phyloP scores from a whole-genome alignment of 1,140 invertebrate species.

The Drosophila punjabiensis region DNA sequence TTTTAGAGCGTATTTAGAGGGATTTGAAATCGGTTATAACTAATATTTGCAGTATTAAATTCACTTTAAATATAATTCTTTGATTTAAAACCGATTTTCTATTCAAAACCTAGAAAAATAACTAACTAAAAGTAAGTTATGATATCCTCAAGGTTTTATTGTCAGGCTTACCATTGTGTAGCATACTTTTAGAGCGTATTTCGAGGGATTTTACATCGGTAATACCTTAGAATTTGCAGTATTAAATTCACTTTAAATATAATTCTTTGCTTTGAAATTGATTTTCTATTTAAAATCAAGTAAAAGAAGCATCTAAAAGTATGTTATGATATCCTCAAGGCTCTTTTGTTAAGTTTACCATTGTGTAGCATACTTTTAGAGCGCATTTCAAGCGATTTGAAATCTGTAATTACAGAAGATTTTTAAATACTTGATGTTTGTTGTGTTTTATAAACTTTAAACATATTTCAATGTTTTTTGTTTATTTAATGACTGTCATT shows the following conservation, averaged over 20 bases:
- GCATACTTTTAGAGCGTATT: neutral
- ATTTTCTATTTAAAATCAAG: neutral
- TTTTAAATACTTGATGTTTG: neutral
- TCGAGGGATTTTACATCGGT: neutral
- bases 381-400: neutral
- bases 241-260: too few species aligned
- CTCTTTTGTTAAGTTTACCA: accelerated
- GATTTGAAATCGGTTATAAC: too few species aligned
- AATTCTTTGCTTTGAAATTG: neutral
- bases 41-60: too few species aligned
- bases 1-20: too few species aligned
- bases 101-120: neutral
- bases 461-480: neutral
- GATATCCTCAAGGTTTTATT: neutral
- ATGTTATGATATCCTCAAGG: neutral
- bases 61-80: too few species aligned
- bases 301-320: neutral
- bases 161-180: too few species aligned
- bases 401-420: accelerated
- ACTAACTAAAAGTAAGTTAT: neutral
- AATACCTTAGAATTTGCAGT: too few species aligned
- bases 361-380: neutral
- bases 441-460: too few species aligned
- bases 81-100: neutral
- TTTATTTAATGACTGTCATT: neutral